phyloP scores from a whole-genome alignment of 2,113 vertebrate genomes.

The Dipodomys stephensi region DNA sequence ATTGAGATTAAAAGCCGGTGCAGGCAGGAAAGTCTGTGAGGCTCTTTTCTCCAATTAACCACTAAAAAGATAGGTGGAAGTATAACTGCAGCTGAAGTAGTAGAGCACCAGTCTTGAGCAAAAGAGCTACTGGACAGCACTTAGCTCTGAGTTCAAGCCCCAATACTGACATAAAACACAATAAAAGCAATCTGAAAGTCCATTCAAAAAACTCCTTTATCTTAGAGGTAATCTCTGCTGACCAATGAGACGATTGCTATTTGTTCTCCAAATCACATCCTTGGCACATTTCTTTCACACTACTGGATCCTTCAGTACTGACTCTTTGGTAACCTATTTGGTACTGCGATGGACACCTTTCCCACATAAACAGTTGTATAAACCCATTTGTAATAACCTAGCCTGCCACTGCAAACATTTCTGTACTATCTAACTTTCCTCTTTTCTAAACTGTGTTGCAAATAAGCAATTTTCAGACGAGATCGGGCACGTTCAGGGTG shows the following conservation, averaged over 20 bases:
- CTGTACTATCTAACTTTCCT: slow-evolving; percentile 29
- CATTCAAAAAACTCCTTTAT: neutral
- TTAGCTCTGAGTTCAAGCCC: too few relatives aligned
- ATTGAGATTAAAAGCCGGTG: too few relatives aligned
- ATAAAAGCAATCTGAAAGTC: neutral
- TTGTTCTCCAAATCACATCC: neutral
- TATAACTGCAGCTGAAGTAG: too few relatives aligned
- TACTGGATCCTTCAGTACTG: neutral
- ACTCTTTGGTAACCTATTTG: slow-evolving; percentile 25
- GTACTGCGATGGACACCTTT: neutral
- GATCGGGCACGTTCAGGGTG: too few relatives aligned
- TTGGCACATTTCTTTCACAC: neutral
- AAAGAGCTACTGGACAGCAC: too few relatives aligned
- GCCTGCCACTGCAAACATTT: too few relatives aligned
- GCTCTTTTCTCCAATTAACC: too few relatives aligned
- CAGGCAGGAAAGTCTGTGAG: too few relatives aligned
- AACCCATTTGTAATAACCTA: too few relatives aligned
- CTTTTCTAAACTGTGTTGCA: neutral
- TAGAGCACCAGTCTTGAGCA: too few relatives aligned
- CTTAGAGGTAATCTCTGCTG: neutral
- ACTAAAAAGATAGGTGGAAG: too few relatives aligned
- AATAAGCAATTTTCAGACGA: neutral
- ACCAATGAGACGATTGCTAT: neutral
- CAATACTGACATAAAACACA: too few relatives aligned
- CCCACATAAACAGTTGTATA: neutral